Conservation (phyloP, 1,140 invertebrate species). For the Bombus huntii region DNA sequence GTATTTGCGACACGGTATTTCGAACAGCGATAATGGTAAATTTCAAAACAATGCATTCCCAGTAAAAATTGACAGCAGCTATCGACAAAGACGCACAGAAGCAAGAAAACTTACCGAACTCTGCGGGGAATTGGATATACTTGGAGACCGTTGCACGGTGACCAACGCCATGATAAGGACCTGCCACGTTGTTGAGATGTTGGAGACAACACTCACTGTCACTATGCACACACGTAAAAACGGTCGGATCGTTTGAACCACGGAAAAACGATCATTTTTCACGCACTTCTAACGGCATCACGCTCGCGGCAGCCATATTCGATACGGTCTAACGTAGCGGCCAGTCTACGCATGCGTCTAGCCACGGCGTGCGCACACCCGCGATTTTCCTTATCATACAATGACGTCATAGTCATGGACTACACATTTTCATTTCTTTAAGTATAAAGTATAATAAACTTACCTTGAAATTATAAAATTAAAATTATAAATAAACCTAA, state of each 20-base stretch:
- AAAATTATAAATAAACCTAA: not conserved
- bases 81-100: conserved; percentile 33
- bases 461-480: not conserved
- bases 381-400: conserved; percentile 30
- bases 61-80: conserved; percentile 20
- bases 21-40: not conserved
- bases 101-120: conserved; percentile 83
- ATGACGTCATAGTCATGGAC: conserved; percentile 33
- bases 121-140: conserved; percentile 86
- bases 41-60: not conserved
- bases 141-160: conserved; percentile 88
- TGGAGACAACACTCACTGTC: conserved; percentile 62
- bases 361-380: conserved; percentile 42
- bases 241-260: conserved; percentile 74
- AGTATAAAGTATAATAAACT: too few relatives aligned
- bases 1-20: not conserved
- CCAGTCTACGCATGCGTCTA: conserved; percentile 49
- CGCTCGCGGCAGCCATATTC: conserved; percentile 78
- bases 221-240: conserved; percentile 70
- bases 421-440: not conserved
- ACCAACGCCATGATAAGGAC: conserved; percentile 85
- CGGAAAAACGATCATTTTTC: conserved; percentile 78
- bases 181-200: conserved; percentile 61
- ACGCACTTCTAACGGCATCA: conserved; percentile 78
- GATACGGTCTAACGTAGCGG: conserved; percentile 70